Conservation (phyloP, 2,888 invertebrate genomes). For the Hyposoter dolosus region DNA sequence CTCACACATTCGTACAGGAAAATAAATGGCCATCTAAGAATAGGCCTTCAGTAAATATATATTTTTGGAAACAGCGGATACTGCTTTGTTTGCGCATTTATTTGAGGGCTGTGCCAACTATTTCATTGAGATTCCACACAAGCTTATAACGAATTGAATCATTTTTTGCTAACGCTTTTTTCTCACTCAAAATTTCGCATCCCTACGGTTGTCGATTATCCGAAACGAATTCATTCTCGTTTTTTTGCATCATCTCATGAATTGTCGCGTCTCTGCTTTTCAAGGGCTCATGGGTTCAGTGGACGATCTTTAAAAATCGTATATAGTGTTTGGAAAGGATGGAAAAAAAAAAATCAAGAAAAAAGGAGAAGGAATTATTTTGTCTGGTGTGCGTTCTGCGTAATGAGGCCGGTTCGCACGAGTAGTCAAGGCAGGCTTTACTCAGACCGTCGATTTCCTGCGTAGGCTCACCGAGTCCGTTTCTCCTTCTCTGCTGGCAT, state of each 20-base stretch:
- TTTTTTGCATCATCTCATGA: too few relatives aligned
- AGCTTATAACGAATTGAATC: not conserved
- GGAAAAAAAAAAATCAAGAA: too few relatives aligned
- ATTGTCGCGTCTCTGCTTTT: too few relatives aligned
- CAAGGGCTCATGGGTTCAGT: too few relatives aligned
- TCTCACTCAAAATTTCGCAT: not conserved
- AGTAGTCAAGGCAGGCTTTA: constrained; percentile 55
- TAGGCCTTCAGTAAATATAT: constrained; percentile 7
- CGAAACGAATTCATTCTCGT: not conserved
- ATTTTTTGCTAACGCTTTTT: not conserved
- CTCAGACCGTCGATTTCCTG: constrained; percentile 52
- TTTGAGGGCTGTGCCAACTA: not conserved
- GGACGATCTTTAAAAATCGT: too few relatives aligned
- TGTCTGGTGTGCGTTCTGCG: not conserved
- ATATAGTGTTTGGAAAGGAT: too few relatives aligned
- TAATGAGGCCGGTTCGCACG: not conserved
- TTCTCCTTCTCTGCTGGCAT: not conserved
- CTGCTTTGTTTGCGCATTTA: constrained; percentile 10
- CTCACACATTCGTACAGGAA: not conserved
- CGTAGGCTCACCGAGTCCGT: constrained; percentile 9
- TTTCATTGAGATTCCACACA: not conserved
- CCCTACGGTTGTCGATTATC: not conserved
- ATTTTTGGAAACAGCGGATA: not conserved
- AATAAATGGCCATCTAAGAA: constrained; percentile 32
- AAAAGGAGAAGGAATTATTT: not conserved